A percentile compares a stretch with the other conserved stretches of the same genome.
These are phyloP conservation scores for Trogon surrucura DNA, from an alignment of 2,113 vertebrate genomes.

Conservation along the genomic window DNA sequence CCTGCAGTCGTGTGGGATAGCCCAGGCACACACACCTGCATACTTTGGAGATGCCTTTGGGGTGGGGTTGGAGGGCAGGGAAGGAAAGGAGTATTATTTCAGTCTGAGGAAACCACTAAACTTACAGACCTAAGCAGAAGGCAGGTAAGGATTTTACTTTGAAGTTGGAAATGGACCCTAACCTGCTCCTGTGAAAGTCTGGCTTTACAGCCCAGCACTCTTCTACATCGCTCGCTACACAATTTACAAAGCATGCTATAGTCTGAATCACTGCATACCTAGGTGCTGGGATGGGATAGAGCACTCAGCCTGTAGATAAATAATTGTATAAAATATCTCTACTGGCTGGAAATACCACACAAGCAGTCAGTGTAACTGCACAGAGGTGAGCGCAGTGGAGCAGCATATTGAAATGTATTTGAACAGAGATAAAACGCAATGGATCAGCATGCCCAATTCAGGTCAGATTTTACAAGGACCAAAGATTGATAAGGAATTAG, in stretches of 20 bases:
- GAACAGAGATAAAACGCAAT: not conserved
- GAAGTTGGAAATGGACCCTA: not conserved
- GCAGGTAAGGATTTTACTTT: not conserved
- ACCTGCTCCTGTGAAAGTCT: not conserved
- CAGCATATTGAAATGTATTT: accelerated
- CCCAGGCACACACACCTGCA: not conserved
- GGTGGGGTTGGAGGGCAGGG: not conserved
- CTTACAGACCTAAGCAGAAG: not conserved
- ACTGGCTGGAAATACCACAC: not conserved
- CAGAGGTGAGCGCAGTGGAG: not conserved
- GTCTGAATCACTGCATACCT: not conserved
- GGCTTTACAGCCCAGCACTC: not conserved
- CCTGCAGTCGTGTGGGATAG: accelerated
- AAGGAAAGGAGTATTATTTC: not conserved
- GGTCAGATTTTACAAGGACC: not conserved
- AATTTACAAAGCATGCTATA: not conserved
- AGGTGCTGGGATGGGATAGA: not conserved
- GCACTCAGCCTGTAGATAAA: not conserved
- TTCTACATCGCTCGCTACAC: accelerated
- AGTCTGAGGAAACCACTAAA: not conserved
- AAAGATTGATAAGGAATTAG: no score
- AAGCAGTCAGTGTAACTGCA: not conserved
- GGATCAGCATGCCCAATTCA: accelerated
- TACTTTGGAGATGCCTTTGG: not conserved
- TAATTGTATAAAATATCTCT: not conserved